Evolutionary conservation across 2,888 invertebrate species (phyloP), one percentile per base, ranked within the genome.

Genomic region (Chrysolina americana): DNA sequence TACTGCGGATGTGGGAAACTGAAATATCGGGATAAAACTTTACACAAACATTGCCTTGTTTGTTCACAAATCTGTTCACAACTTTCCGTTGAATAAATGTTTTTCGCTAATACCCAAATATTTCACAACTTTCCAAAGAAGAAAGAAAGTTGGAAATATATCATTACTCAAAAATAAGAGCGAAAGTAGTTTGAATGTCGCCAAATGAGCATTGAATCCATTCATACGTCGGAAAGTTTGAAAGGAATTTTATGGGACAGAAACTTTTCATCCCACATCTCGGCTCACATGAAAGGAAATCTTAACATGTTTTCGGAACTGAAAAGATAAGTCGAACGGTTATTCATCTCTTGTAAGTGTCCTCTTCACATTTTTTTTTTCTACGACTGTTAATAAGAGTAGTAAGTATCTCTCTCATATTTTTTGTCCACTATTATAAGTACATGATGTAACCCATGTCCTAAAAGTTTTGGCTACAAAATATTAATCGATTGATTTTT

Each of bases 131-230:
- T 53, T 53, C 13, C 53, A 21, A 53, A 53, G 53, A 6, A 23
- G 11, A 53, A 53, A 19, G 19, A 53, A 53, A 53, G 19, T 53
- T 53, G 21, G 19, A 21, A 11, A 53, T 53, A 53, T 53, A 53
- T 53, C 53, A 53, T 53, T 53, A 53, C 21, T 53, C 53, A 53
- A 53, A 53, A 53, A 53, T 53, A 53, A 53, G 21, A 21, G 53
- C 53, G 53, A 53, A 11, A 53, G 53, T 53, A 21, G 19, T 53
- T 53, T n/a, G 48, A 48, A 48, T 48, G 48, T 48, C 17, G 10
- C 9, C 48, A 48, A 48, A 48, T 48, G 17, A 2, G 17, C 48
- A 48, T 48, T 48, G 48, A 48, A 48, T 17, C 48, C 17, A 48
- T 48, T 48, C 48, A 48, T 48, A 48, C 48, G 48, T 17, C 19